Evolutionary conservation across 2,888 invertebrate genomes (phyloP).

Genomic region (Drosophila imparisetae): DNA sequence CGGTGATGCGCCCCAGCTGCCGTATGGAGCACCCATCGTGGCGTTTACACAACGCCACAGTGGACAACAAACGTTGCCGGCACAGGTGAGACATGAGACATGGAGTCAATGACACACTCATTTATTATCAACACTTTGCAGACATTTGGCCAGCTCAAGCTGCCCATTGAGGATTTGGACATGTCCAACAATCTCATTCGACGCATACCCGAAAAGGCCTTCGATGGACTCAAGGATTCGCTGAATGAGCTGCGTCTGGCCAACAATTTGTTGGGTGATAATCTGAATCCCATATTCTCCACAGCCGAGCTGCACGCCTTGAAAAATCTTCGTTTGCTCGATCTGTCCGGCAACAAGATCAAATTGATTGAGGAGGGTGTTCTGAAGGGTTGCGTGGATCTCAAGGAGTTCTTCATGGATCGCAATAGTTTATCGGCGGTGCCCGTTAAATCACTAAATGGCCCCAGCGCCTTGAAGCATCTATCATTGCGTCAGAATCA

Average conservation of each 20-base stretch:
- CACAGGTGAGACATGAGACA: constrained; percentile 86
- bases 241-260: constrained; percentile 90
- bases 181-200: constrained; percentile 93
- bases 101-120: constrained; percentile 1
- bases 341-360: constrained; percentile 92
- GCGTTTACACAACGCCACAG: constrained; percentile 92
- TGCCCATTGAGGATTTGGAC: constrained; percentile 91
- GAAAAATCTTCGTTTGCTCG: constrained; percentile 89
- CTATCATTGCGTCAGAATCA: constrained; percentile 91
- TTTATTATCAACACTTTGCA: constrained; percentile 28
- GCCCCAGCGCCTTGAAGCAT: constrained; percentile 90
- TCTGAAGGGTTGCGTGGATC: constrained; percentile 91
- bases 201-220: constrained; percentile 90
- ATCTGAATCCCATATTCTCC: constrained; percentile 95
- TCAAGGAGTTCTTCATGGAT: constrained; percentile 92
- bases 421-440: constrained; percentile 91
- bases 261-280: constrained; percentile 94
- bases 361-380: constrained; percentile 94
- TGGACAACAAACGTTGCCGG: constrained; percentile 92
- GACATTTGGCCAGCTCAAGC: constrained; percentile 89
- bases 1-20: constrained; percentile 90
- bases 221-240: constrained; percentile 88
- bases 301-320: constrained; percentile 93
- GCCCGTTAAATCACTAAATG: constrained; percentile 92
- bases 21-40: constrained; percentile 92